Conservation (phyloP, 1,140 invertebrate species). For the Trinorchestia longiramus region DNA sequence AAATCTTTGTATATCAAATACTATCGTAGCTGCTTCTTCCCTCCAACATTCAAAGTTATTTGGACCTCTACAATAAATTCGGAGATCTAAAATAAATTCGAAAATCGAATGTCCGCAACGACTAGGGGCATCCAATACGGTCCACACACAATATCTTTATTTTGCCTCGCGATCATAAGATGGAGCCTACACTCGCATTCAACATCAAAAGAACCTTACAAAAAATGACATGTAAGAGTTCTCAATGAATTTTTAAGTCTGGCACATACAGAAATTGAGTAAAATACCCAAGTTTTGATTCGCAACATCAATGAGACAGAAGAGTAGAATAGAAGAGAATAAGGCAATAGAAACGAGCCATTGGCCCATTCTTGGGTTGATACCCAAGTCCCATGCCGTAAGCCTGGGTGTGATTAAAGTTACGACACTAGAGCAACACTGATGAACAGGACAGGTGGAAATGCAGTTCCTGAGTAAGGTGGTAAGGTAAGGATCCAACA, state of each 20-base stretch:
- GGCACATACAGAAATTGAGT: background rate
- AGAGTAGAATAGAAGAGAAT: too few relatives aligned
- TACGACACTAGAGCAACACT: background rate
- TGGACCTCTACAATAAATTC: too few relatives aligned
- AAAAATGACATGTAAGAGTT: background rate
- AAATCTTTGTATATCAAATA: background rate
- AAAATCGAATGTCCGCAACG: too few relatives aligned
- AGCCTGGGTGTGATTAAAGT: background rate
- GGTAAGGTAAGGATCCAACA: background rate
- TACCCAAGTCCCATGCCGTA: too few relatives aligned
- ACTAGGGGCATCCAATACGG: too few relatives aligned
- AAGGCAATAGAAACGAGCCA: too few relatives aligned
- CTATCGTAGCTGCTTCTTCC: background rate
- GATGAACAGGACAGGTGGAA: background rate
- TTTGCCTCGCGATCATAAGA: background rate
- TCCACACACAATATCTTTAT: too few relatives aligned
- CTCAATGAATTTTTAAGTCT: background rate
- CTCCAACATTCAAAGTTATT: background rate
- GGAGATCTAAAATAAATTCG: too few relatives aligned
- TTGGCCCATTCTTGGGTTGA: too few relatives aligned
- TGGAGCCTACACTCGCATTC: background rate
- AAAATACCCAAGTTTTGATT: background rate
- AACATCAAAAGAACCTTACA: background rate
- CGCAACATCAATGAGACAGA: background rate
- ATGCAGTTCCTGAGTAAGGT: background rate